phyloP scores from a whole-genome alignment of 1,140 invertebrate species.

The Pentalonia nigronervosa region DNA sequence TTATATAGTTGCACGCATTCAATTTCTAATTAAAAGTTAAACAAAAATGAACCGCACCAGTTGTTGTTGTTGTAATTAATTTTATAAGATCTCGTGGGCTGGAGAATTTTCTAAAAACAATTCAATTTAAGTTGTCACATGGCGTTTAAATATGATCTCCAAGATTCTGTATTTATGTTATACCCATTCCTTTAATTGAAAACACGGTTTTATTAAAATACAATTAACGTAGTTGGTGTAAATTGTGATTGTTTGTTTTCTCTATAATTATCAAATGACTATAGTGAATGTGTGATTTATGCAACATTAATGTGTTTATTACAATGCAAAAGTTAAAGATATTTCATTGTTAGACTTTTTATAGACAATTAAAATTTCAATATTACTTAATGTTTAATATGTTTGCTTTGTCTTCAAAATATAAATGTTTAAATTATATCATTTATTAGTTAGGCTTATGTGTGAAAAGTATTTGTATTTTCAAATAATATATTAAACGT shows the following conservation, averaged over 20 bases:
- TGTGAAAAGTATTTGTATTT: background rate
- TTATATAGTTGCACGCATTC: background rate
- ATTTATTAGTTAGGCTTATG: no score
- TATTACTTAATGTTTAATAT: background rate
- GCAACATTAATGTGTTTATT: background rate
- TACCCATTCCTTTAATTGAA: background rate
- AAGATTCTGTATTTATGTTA: background rate
- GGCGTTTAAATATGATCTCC: slow-evolving; percentile 10
- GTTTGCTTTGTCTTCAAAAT: background rate
- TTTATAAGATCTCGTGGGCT: background rate
- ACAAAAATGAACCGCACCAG: slow-evolving; percentile 27
- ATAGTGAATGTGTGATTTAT: background rate
- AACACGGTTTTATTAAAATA: background rate
- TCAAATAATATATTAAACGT: background rate
- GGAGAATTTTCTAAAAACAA: slow-evolving; percentile 34
- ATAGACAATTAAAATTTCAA: background rate
- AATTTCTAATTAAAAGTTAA: slow-evolving; percentile 48
- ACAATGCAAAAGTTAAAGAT: background rate
- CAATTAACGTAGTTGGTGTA: background rate
- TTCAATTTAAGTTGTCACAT: slow-evolving; percentile 42
- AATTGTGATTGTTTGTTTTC: background rate
- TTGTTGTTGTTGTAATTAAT: slow-evolving; percentile 47
- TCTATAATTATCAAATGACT: background rate
- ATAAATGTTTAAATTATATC: background rate
- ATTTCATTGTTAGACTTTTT: background rate